Evolutionary conservation across 2,888 invertebrate species (phyloP).

Genomic region (Liposcelis brunnea): DNA sequence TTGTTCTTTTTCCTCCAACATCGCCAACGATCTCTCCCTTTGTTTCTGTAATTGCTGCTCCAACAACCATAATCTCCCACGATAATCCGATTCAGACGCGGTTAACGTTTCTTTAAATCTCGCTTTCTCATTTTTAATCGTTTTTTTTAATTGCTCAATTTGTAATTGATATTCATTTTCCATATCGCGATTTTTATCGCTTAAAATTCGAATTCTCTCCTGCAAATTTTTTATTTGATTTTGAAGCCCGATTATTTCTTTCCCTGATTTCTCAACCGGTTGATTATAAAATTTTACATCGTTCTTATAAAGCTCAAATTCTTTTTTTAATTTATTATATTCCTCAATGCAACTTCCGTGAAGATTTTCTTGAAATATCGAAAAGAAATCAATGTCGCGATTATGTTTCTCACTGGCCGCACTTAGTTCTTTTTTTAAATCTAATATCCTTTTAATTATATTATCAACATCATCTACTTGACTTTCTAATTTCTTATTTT

Average conservation of each 20-base stretch:
- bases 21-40: constrained; percentile 54
- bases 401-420: constrained; percentile 35
- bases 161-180: constrained; percentile 29
- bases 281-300: constrained; percentile 19
- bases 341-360: constrained; percentile 47
- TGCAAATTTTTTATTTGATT: constrained; percentile 44
- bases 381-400: constrained; percentile 15
- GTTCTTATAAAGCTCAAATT: constrained; percentile 47
- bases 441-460: constrained; percentile 44
- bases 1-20: constrained; percentile 66
- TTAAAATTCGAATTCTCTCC: constrained; percentile 43
- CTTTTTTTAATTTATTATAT: constrained; percentile 39
- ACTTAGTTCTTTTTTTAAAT: constrained; percentile 39
- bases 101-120: constrained; percentile 17
- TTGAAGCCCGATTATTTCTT: neutral
- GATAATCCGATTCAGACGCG: constrained; percentile 32
- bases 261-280: no score
- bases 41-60: constrained; percentile 64
- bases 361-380: constrained; percentile 21
- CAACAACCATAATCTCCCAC: constrained; percentile 35
- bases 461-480: constrained; percentile 30
- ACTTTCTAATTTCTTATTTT: neutral
- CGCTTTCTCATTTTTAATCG: constrained; percentile 13
- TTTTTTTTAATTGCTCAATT: constrained; percentile 27
- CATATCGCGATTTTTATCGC: constrained; percentile 19